Percentiles rank a stretch among this genome's conserved stretches.
Evolutionary conservation across 2,113 vertebrate species (phyloP).

Genomic region (Megaleporinus macrocephalus): DNA sequence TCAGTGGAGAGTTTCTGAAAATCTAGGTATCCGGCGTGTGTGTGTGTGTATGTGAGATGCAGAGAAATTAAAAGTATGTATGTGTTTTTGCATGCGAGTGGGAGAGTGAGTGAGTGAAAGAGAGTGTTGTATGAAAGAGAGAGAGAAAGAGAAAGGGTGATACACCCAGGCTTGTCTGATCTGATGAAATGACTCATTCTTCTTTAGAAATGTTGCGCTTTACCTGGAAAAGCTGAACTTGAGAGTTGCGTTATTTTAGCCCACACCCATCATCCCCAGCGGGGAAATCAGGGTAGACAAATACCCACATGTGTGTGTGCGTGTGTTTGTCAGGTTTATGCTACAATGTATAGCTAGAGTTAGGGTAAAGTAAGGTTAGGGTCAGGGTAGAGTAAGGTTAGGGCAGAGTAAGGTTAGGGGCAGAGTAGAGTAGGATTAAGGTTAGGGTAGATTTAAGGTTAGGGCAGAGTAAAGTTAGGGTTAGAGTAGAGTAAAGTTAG

Average conservation of each 20-base stretch:
- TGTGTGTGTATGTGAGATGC: background rate
- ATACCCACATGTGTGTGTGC: background rate
- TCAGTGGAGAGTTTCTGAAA: background rate
- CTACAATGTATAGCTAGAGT: too few species aligned
- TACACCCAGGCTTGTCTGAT: background rate
- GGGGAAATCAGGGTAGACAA: background rate
- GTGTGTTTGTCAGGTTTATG: background rate
- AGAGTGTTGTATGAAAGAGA: background rate
- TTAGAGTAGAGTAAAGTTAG: too few species aligned
- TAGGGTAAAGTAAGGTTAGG: too few species aligned
- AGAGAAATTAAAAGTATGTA: background rate
- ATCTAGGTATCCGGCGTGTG: background rate
- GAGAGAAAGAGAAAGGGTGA: background rate
- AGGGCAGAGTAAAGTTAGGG: too few species aligned
- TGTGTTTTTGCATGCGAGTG: background rate
- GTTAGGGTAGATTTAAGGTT: too few species aligned
- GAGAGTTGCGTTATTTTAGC: background rate
- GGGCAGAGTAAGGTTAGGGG: too few species aligned
- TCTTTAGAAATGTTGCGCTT: constrained; percentile 3
- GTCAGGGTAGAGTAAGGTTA: too few species aligned
- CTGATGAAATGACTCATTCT: constrained; percentile 2
- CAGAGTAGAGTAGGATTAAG: too few species aligned
- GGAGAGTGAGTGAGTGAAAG: background rate
- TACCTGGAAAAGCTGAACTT: constrained; percentile 30
- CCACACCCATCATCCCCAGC: background rate